Evolutionary conservation across 2,113 vertebrate species (phyloP).

Genomic region (Sardina pilchardus): DNA sequence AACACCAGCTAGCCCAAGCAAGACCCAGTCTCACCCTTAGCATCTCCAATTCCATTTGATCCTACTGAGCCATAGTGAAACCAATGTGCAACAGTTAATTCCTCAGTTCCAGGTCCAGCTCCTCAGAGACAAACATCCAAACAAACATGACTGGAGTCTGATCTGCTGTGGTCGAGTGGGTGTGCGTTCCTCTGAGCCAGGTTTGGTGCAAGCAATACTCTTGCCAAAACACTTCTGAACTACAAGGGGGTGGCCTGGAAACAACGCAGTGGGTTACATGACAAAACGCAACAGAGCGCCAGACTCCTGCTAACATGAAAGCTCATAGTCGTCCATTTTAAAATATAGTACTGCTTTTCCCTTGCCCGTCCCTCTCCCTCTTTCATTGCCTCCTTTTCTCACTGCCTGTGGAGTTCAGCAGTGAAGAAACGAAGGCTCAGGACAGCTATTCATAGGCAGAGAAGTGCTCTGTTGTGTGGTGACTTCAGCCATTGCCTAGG

Average conservation of each 20-base stretch:
- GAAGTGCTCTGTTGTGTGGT: conserved; percentile 61
- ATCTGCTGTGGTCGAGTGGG: not conserved
- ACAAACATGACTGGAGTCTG: not conserved
- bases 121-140: not conserved
- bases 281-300: not conserved
- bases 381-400: conserved; percentile 29
- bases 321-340: not conserved
- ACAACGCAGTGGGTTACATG: conserved; percentile 1
- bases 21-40: not conserved
- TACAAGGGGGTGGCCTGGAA: conserved; percentile 15
- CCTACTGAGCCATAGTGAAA: not conserved
- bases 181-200: not conserved
- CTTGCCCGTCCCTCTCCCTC: not conserved
- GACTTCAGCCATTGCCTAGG: conserved; percentile 67
- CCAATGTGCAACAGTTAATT: not conserved
- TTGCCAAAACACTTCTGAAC: conserved; percentile 12
- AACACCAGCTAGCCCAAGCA: not conserved
- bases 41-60: not conserved
- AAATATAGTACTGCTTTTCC: not conserved
- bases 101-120: not conserved
- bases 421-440: conserved; percentile 45
- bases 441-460: conserved; percentile 65
- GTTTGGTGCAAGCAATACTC: not conserved
- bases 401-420: conserved; percentile 44
- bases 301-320: conserved; percentile 39